These are phyloP conservation scores for Tigriopus japonicus DNA, from an alignment of 1,140 invertebrate genomes.

Conservation along the genomic window DNA sequence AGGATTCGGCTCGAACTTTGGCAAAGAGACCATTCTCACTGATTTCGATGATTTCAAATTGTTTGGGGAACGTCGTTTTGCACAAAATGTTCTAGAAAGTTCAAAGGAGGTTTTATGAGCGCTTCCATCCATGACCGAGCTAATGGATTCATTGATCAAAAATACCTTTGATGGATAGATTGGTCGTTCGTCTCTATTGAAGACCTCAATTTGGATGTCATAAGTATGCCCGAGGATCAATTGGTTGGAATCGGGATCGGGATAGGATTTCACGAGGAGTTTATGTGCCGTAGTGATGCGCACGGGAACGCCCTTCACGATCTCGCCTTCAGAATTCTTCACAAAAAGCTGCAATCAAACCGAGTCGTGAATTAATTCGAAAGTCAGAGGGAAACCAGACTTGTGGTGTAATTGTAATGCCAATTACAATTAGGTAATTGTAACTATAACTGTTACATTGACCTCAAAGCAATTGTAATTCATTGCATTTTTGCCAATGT, in stretches of 20 bases:
- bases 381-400: too few relatives aligned
- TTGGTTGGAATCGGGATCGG: not conserved
- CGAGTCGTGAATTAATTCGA: too few relatives aligned
- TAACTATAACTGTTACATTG: too few relatives aligned
- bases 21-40: not conserved
- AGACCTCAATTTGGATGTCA: not conserved
- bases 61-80: not conserved
- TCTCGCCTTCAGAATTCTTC: not conserved
- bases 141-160: not conserved
- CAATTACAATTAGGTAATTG: too few relatives aligned
- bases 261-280: not conserved
- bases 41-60: not conserved
- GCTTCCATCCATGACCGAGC: too few relatives aligned
- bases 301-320: not conserved
- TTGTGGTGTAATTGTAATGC: too few relatives aligned
- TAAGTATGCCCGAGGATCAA: not conserved
- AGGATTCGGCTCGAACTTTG: not conserved
- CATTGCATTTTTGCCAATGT: too few relatives aligned
- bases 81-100: constrained; percentile 3
- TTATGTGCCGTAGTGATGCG: not conserved
- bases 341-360: not conserved
- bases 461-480: too few relatives aligned
- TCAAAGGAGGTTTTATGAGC: too few relatives aligned
- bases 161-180: constrained; percentile 5
- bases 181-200: not conserved